A percentile compares a stretch with the other conserved stretches of the same genome.
phyloP scores from a whole-genome alignment of 2,797 vertebrate genomes.

The Tragelaphus oryx region DNA sequence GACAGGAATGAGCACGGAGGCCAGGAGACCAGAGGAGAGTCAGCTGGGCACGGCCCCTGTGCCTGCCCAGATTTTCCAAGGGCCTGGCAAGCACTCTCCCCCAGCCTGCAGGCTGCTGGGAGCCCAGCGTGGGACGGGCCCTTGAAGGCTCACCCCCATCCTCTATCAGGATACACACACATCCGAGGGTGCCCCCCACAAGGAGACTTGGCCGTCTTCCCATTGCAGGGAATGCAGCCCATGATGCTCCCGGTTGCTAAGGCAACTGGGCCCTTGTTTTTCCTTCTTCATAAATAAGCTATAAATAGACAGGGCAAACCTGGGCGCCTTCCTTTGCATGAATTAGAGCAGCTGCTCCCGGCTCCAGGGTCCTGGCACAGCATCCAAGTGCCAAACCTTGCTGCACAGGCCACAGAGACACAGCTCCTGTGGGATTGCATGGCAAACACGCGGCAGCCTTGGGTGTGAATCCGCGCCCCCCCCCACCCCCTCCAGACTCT shows the following conservation, averaged over 20 bases:
- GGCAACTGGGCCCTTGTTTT: conserved; percentile 70
- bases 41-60: not conserved
- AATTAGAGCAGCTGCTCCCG: conserved; percentile 68
- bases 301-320: conserved; percentile 73
- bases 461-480: not conserved
- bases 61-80: not conserved
- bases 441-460: not conserved
- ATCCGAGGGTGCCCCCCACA: not conserved
- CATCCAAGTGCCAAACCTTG: not conserved
- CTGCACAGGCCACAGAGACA: not conserved
- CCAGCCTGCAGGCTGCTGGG: not conserved
- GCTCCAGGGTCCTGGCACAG: conserved; percentile 30
- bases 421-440: not conserved
- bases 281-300: conserved; percentile 72
- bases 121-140: not conserved
- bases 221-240: conserved; percentile 36
- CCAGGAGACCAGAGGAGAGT: not conserved
- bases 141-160: not conserved
- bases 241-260: conserved; percentile 68
- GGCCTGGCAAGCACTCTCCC: not conserved
- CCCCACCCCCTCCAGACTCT: not conserved
- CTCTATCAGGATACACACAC: not conserved
- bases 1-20: not conserved
- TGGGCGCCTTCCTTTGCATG: conserved; percentile 66
- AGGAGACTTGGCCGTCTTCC: conserved; percentile 63